A percentile compares a stretch with the other conserved stretches of the same genome.
Conservation (phyloP, 2,113 vertebrate species). For the Tragulus kanchil region DNA sequence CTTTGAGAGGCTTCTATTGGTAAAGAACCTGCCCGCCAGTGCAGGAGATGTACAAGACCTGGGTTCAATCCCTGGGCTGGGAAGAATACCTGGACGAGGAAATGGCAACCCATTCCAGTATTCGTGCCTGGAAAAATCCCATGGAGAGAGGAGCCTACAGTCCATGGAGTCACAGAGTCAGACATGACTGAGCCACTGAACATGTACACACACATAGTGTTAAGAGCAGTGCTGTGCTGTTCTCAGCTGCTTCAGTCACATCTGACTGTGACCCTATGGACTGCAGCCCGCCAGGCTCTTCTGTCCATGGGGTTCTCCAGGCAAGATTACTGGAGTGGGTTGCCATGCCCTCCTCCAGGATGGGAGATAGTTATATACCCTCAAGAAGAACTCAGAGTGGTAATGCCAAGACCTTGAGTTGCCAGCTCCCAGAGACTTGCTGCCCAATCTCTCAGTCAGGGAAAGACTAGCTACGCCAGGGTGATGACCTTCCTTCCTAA, state of each 20-base stretch:
- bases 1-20: conserved; percentile 11
- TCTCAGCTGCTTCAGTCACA: neutral
- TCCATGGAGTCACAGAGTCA: neutral
- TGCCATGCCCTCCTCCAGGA: neutral
- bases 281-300: neutral
- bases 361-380: neutral
- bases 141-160: neutral
- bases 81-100: neutral
- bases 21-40: neutral
- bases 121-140: neutral
- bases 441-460: neutral
- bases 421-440: neutral
- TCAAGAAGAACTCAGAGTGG: conserved; percentile 15
- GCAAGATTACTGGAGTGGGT: neutral
- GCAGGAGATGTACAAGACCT: neutral
- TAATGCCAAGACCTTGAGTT: neutral
- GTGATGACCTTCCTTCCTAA: neutral
- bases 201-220: neutral
- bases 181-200: neutral
- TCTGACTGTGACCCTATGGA: neutral
- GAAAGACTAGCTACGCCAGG: neutral
- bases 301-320: neutral
- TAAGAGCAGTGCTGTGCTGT: neutral
- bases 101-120: neutral
- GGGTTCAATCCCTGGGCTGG: neutral